A percentile compares a stretch with the other conserved stretches of the same genome.
Evolutionary conservation across 2,888 invertebrate genomes (phyloP).

Genomic region (Myopa tessellatipennis): DNA sequence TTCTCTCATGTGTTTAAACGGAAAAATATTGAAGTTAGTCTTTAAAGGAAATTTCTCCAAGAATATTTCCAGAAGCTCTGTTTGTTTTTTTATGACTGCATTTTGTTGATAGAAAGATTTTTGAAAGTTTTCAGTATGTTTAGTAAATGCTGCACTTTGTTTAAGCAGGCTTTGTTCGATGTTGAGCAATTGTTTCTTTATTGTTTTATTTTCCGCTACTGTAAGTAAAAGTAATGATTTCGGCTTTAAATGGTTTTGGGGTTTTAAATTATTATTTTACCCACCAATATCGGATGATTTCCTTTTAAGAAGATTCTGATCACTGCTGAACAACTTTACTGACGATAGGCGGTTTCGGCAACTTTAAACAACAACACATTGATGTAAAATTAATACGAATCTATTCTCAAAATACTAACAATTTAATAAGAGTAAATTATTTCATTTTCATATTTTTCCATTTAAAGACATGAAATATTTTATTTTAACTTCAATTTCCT

Average conservation of each 20-base stretch:
- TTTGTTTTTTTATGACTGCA: neutral
- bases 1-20: neutral
- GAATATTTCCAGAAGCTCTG: neutral
- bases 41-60: neutral
- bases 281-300: neutral
- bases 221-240: neutral
- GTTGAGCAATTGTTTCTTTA: neutral
- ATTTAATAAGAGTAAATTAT: neutral
- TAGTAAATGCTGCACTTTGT: constrained; percentile 1
- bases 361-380: constrained; percentile 13
- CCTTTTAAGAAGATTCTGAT: constrained; percentile 1
- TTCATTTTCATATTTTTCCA: too few relatives aligned
- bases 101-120: neutral
- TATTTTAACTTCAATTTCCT: too few relatives aligned
- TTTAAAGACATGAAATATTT: too few relatives aligned
- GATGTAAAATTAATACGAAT: constrained; percentile 7
- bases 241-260: neutral
- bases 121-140: neutral
- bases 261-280: neutral
- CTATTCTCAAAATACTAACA: neutral
- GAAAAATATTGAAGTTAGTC: constrained; percentile 2
- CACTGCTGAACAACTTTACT: neutral
- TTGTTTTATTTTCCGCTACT: neutral
- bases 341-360: neutral
- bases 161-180: neutral